These are phyloP conservation scores for Pyrocephalus nanus DNA, from an alignment of 2,797 vertebrate species.

Conservation along the genomic window DNA sequence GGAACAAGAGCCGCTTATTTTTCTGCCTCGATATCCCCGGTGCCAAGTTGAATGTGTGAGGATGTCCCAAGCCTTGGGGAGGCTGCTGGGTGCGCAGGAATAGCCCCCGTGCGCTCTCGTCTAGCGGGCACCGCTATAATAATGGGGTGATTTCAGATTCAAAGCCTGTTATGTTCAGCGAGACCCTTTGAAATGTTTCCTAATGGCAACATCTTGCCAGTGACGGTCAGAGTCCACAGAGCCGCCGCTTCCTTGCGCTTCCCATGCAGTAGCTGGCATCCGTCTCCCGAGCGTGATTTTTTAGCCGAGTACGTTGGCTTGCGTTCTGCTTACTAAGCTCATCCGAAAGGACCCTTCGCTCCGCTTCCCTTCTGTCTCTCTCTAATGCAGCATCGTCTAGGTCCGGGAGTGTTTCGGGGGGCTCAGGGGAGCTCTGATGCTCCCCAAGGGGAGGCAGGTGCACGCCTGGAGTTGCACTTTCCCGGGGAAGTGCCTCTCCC, in stretches of 20 bases:
- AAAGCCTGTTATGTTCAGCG: background rate
- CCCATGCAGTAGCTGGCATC: slow-evolving; percentile 42
- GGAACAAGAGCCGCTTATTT: background rate
- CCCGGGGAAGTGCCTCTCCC: background rate
- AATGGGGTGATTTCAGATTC: background rate
- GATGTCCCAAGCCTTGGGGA: background rate
- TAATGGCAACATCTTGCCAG: slow-evolving; percentile 7
- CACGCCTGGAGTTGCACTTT: background rate
- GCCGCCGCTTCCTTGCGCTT: slow-evolving; percentile 15
- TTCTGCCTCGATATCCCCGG: background rate
- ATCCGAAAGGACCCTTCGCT: background rate
- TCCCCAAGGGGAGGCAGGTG: background rate
- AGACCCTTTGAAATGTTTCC: slow-evolving; percentile 1
- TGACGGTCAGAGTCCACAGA: background rate
- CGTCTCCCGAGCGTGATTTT: slow-evolving; percentile 5
- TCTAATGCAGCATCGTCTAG: background rate
- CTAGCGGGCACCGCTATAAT: background rate
- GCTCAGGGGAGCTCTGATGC: background rate
- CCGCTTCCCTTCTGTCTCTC: background rate
- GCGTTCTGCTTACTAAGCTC: slow-evolving; percentile 55
- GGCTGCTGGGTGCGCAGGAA: background rate
- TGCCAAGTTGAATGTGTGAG: background rate
- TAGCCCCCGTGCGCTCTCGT: background rate
- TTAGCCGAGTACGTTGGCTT: slow-evolving; percentile 16
- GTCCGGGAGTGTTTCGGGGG: background rate